Conservation (phyloP, 1,140 invertebrate genomes). For the Drosophila athabasca region DNA sequence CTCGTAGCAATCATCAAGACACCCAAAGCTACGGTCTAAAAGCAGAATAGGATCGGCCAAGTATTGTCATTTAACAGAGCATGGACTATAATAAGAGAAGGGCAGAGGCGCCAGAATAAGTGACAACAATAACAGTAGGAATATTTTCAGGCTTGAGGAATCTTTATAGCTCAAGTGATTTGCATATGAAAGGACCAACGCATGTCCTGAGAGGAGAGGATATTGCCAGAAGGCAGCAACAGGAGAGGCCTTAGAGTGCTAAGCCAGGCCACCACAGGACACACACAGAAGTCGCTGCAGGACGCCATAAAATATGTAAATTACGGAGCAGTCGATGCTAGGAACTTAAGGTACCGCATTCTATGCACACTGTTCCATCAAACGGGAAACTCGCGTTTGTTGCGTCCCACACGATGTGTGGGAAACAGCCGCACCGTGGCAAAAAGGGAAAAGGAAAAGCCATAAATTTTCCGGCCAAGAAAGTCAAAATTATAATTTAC, state of each 20-base stretch:
- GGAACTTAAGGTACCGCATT: constrained; percentile 8
- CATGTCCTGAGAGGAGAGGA: no score
- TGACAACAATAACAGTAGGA: no score
- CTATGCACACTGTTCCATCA: constrained; percentile 46
- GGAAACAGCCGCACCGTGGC: no score
- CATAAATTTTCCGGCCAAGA: constrained; percentile 56
- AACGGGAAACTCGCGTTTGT: constrained; percentile 36
- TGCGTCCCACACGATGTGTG: constrained; percentile 53
- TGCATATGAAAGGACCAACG: no score
- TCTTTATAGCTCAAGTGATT: no score
- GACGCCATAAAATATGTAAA: constrained; percentile 26
- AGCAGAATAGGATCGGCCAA: no score
- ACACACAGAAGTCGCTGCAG: not conserved
- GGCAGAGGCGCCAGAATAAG: no score
- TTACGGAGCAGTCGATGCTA: constrained; percentile 27
- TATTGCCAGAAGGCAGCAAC: constrained; percentile 4
- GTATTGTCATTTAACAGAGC: no score
- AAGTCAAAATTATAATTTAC: constrained; percentile 64
- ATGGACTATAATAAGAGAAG: no score
- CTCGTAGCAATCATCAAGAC: no score
- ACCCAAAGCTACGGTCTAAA: no score
- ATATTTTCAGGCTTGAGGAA: no score
- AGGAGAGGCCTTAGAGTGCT: constrained; percentile 1
- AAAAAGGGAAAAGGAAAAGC: constrained; percentile 4
- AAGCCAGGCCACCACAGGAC: constrained; percentile 2